These are phyloP conservation scores for Oreocharis arfaki DNA, from an alignment of 2,113 vertebrate genomes.

Conservation along the genomic window DNA sequence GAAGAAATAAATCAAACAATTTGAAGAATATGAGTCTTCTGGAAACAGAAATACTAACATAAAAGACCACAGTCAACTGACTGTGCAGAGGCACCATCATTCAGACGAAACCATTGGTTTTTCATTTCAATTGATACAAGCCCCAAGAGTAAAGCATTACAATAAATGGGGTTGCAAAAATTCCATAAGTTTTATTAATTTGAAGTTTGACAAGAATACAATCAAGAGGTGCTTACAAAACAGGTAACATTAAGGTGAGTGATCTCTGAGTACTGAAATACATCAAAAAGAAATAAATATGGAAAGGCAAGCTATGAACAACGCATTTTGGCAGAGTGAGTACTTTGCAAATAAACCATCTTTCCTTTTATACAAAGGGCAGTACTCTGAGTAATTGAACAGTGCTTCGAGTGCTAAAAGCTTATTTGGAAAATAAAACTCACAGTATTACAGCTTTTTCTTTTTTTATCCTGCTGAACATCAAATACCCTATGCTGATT, in stretches of 20 bases:
- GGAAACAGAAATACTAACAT: not conserved
- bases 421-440: not conserved
- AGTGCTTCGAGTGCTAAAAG: not conserved
- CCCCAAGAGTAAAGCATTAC: not conserved
- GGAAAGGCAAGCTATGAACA: not conserved
- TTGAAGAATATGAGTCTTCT: not conserved
- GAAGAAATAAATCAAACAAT: not conserved
- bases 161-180: not conserved
- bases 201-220: not conserved
- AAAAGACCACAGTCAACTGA: not conserved
- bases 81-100: not conserved
- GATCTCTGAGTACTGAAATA: not conserved
- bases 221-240: not conserved
- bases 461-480: not conserved
- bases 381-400: not conserved
- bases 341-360: not conserved
- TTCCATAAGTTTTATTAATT: slow-evolving; percentile 8
- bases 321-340: not conserved
- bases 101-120: not conserved
- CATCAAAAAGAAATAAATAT: not conserved
- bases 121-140: not conserved
- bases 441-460: not conserved
- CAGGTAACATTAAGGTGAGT: not conserved
- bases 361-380: not conserved
- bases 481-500: not conserved